Evolutionary conservation across 2,797 vertebrate genomes (phyloP), one percentile per base, ranked within the genome.

Genomic region (Alfaro cultratus): DNA sequence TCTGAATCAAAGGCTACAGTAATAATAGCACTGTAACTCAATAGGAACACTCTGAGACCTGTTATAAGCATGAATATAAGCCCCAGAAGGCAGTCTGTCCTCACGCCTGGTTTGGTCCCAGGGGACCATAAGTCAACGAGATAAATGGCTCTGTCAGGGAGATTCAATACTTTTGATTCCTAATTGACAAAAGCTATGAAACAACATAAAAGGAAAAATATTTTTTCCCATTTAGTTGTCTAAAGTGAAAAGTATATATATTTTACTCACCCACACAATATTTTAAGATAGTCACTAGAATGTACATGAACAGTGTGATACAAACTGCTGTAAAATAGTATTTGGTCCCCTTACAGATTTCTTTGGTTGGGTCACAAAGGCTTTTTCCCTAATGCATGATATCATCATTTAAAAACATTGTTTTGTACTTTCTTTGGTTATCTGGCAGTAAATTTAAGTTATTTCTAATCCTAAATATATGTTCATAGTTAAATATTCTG

Each of bases 61-160:
- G 91, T 88, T 89, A 83, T 36, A 76, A 89, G 81, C 9, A 34
- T 78, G 83, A 86, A 80, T 81, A 79, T 81, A 78, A 83, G 78
- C 86, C 87, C 81, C 87, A 86, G 81, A 83, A 83, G 83, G 74
- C 84, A 88, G 87, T 78, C 90, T 91, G 78, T 74, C 82, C 76
- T 87, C 80, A 90, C 26, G 84, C 86, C 89, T 53, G 51, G 88
- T 89, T 86, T 85, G 86, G 81, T 92, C 93, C 88, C 86, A 80
- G 78, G 93, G 93, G 86, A 90, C 76, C 74, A 81, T 85, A 80
- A 89, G 93, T 94, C 94, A 90, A 87, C 73, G 88, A 89, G 89
- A 95, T 94, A 93, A 95, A 93, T 93, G 87, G 88, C 89, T 89
- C 78, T 81, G 81, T 83, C 81, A 82, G 73, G 83, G 81, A 86